Base-by-base conservation (phyloP, 2,113 vertebrate genomes). In the Rhinolophus ferrumequinum region DNA sequence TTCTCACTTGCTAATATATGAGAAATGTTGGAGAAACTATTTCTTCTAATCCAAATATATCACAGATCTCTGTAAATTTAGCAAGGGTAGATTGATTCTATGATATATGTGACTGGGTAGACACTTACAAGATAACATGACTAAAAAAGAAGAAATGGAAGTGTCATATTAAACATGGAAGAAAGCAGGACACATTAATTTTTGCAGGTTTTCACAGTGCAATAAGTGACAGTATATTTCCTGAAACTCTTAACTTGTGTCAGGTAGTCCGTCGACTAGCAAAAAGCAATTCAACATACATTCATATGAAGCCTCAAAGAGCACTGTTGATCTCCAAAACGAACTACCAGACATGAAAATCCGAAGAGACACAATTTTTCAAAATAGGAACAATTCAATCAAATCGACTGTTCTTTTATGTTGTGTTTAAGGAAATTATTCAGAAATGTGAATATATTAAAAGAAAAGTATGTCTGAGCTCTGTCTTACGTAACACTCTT, bases 391-490 rank as follows among this genome's bases (percentile, higher is more conserved):
- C 50, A 67, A 3, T 84, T 97, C 52, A 92, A n/a, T 70, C 81
- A 83, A 96, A 87, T 70, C 62, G 11, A 38, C 70, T 52, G 4
- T 92, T 81, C 33, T 52, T 95, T 82, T 54, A 60, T 7, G 69
- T 96, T 70, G 41, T 38, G 4, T 67, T 84, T 89, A 73, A 92
- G 56, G 38, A 90, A 73, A 79, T 66, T 77, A 12, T 85, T 90
- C 76, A 75, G 21, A 93, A 90, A 86, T 83, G 26, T 95, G 33
- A 96, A 33, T 72, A 54, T 69, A 83, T 70, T 70, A 62, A 66
- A 44, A 92, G 5, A 89, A 10, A 58, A 38, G 3, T 70, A 26
- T 86, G 6, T 33, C 41, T 62, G 30, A 3, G 14, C 44, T 44
- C 41, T 86, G 24, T 28, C 67, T 86, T 82, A 18, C 1, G 8